A percentile compares a stretch with the other conserved stretches of the same genome.
These are phyloP conservation scores for Pomatorhinus ruficollis DNA, from an alignment of 2,113 vertebrate genomes.

Conservation along the genomic window DNA sequence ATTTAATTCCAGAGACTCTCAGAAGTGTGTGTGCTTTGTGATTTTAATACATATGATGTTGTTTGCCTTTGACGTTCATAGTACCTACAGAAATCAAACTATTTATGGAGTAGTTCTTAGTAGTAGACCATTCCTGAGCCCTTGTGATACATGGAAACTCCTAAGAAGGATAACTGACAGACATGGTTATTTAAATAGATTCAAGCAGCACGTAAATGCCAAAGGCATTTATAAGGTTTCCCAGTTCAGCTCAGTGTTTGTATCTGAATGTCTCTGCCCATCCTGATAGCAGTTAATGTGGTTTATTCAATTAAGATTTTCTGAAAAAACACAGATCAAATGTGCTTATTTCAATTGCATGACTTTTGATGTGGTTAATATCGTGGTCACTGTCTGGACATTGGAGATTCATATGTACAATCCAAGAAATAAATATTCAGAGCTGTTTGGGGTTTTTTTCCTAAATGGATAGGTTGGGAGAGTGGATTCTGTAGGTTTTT, in stretches of 20 bases:
- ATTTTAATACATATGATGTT: not conserved
- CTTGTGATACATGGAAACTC: conserved; percentile 48
- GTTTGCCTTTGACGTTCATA: conserved; percentile 9
- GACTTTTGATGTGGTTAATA: not conserved
- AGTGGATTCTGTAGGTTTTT: not conserved
- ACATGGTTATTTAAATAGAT: conserved; percentile 60
- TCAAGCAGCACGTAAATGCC: conserved; percentile 55
- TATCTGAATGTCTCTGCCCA: not conserved
- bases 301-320: not conserved
- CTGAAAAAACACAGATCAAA: not conserved
- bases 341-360: not conserved
- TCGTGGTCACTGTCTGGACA: not conserved
- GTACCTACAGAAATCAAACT: conserved; percentile 38
- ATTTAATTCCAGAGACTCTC: not conserved
- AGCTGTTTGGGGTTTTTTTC: not conserved
- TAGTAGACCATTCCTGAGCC: conserved; percentile 47
- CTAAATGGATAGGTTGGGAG: not conserved
- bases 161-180: conserved; percentile 72
- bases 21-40: not conserved
- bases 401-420: not conserved
- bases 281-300: not conserved
- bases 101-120: conserved; percentile 59
- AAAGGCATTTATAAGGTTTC: conserved; percentile 65
- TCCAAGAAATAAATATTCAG: not conserved
- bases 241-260: conserved; percentile 39